phyloP scores from a whole-genome alignment of 35 echinoderm and acorn worm species.

The Ptychodera flava region DNA sequence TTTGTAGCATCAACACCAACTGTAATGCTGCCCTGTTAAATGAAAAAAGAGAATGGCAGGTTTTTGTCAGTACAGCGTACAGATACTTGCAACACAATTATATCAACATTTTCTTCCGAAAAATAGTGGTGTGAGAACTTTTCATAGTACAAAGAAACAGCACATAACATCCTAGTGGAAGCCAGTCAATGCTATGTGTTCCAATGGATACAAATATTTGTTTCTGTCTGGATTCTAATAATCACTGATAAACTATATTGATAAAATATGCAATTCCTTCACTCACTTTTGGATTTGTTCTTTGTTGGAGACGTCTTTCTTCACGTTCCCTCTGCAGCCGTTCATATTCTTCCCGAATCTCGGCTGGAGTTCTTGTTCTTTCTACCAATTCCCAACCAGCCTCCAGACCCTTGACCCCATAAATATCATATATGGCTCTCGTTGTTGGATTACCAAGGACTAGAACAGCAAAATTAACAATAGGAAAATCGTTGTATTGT shows the following conservation, averaged over 20 bases:
- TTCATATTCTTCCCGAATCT: constrained; percentile 92
- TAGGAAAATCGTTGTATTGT: too few species aligned
- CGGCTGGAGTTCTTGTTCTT: constrained; percentile 63
- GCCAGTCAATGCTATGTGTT: too few species aligned
- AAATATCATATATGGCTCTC: constrained; percentile 96
- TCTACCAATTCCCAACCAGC: constrained; percentile 84
- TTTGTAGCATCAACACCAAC: constrained; percentile 95
- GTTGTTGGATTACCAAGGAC: constrained; percentile 74
- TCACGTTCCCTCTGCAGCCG: constrained; percentile 54
- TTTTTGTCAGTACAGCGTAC: too few species aligned
- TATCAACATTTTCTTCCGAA: too few species aligned
- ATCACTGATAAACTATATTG: too few species aligned
- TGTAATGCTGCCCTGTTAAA: constrained; percentile 61
- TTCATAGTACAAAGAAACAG: too few species aligned
- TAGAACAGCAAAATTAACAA: constrained; percentile 11
- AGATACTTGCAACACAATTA: too few species aligned
- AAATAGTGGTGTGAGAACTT: too few species aligned
- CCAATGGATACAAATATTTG: too few species aligned
- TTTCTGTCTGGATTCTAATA: too few species aligned
- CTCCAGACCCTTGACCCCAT: constrained; percentile 86
- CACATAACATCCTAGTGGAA: too few species aligned
- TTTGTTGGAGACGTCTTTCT: constrained; percentile 85
- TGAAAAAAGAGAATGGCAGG: constrained; percentile 20
- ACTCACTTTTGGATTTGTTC: constrained; percentile 89
- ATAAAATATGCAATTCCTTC: too few species aligned